Evolutionary conservation across 2,113 vertebrate genomes (phyloP), one percentile per base, ranked within the genome.

Genomic region (Hystrix cristata): DNA sequence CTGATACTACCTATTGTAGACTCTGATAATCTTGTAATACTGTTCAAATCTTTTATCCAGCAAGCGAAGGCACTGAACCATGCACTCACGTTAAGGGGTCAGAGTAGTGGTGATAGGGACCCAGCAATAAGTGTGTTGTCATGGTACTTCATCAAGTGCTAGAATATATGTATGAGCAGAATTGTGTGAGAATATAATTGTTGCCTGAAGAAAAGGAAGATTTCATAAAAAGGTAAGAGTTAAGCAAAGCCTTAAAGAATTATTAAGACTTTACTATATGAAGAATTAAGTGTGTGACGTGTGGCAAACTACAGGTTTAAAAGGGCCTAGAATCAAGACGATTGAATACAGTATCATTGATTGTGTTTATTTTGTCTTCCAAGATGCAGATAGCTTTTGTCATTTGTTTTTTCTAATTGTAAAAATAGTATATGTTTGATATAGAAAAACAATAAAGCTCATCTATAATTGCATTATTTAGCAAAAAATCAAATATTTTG

Each of bases 291-390:
- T 74, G 38, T 90, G 3, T 82, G 29, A 27, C 16, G 1, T 93
- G 29, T 43, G 25, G 60, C 65, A 25, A 84, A 59, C 1, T 72
- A 48, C 31, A 91, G 34, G 18, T 48, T 57, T 85, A 9, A 91
- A 62, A 84, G n/a, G 57, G 14, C n/a, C 51, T 71, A n/a, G 62
- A 72, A 14, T 87, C 12, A 72, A 31, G 55, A 59, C 25, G 15
- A 34, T 25, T 74, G 31, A 29, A 23, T 81, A 23, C 5, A 18
- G 18, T 67, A n/a, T 55, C 78, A 59, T 31, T 60, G 16, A 55
- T 80, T 62, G 5, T 93, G 31, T 48, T 88, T 93, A 12, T 76
- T 96, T 96, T 95, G 93, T 83, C 76, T 84, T 6, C 25, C 11
- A 69, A 65, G 74, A 87, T 79, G 11, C 11, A 76, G 34, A 74